These are phyloP conservation scores for Desmophyllum pertusum DNA, from an alignment of 92 coral and sea anemone genomes.

Conservation along the genomic window DNA sequence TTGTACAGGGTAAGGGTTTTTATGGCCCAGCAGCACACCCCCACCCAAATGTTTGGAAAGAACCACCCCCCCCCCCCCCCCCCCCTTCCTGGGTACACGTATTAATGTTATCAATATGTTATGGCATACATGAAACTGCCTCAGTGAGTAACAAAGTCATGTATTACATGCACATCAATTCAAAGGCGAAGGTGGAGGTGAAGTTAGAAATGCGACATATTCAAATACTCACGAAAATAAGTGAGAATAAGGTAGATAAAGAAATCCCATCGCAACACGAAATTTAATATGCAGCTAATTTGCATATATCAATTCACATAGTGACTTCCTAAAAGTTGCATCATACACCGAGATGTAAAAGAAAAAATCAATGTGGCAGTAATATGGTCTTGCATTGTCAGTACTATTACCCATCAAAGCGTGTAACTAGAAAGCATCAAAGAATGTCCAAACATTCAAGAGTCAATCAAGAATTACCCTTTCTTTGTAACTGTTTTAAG, in stretches of 20 bases:
- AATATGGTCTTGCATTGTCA: conserved; percentile 8
- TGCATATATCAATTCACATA: conserved; percentile 1
- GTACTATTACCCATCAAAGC: neutral
- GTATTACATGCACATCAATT: conserved; percentile 15
- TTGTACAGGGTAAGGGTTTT: no score
- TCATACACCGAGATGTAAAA: neutral
- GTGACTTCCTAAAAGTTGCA: neutral
- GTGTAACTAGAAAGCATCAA: neutral
- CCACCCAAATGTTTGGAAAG: no score
- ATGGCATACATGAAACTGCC: neutral
- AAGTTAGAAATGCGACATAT: neutral
- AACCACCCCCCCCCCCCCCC: no score
- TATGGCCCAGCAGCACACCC: no score
- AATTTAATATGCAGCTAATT: no score
- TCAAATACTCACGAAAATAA: no score
- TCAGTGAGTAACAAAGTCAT: conserved; percentile 2
- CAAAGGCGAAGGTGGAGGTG: conserved; percentile 7
- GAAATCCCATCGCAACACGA: no score
- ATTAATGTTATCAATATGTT: no score
- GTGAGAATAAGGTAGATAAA: no score
- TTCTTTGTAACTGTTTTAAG: neutral
- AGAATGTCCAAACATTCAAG: neutral
- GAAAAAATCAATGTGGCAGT: conserved; percentile 1
- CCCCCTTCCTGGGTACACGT: no score
- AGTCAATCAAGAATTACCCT: neutral